Base-by-base conservation (phyloP, 2,888 invertebrate species). In the Hedychridium roseum region DNA sequence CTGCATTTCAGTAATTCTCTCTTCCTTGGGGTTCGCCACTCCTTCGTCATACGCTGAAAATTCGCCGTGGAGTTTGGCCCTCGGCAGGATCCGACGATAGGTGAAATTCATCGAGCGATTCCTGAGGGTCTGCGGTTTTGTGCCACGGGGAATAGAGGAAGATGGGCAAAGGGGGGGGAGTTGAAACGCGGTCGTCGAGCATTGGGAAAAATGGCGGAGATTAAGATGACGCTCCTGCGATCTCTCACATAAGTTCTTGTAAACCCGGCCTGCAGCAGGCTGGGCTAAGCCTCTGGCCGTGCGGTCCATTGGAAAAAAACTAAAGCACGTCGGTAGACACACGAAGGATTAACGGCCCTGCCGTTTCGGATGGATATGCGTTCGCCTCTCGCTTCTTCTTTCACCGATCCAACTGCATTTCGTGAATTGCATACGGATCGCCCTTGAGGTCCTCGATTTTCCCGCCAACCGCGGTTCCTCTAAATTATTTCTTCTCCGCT, bases 191-290 rank as follows among this genome's bases (percentile, higher is more conserved):
- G n/a, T 5, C 32, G 5, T 4, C 11, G 32, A 12, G 51, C 37
- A 48, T 48, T 26, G 27, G 30, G 56, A 66, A 45, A 66, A 60
- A 66, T 66, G 48, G 50, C 49, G 14, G 15, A 51, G 65, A 66
- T 66, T 60, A 62, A 43, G 49, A 27, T 47, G 56, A 50, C 53
- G 35, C 54, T 49, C 35, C 20, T 28, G n/a, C 49, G 60, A 64
- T 59, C 67, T 57, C 49, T 37, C 60, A 57, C 68, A 66, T 68
- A 66, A 61, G 63, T 68, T 63, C 64, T 68, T 31, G 58, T 68
- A 56, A 64, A 52, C 39, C 16, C 21, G 15, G 21, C 28, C 5
- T 9, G 23, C 23, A 9, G 23, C 5, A 9, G 37, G 20, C 15
- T 49, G 11, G 16, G 34, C 30, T 46, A 40, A 48, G 31, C 41